Percentiles rank a stretch among this genome's conserved stretches.
Conservation (phyloP, 2,888 invertebrate species). For the Peribatodes rhomboidaria region DNA sequence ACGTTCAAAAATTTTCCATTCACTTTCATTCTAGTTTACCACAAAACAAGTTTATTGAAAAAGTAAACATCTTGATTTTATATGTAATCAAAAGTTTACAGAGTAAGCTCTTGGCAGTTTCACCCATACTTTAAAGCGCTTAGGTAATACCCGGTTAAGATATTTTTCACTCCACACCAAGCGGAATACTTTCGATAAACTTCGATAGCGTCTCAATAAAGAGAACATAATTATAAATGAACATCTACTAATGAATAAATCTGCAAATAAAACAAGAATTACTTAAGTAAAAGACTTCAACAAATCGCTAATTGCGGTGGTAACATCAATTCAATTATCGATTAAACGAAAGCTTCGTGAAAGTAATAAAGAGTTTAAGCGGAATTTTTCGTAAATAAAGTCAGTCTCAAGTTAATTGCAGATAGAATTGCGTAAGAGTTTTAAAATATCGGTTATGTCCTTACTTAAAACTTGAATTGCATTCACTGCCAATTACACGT, state of each 20-base stretch:
- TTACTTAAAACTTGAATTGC: slow-evolving; percentile 23
- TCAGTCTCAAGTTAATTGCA: slow-evolving; percentile 28
- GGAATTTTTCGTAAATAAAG: slow-evolving; percentile 32
- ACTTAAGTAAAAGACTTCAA: neutral
- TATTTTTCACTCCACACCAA: no score
- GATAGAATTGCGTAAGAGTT: slow-evolving; percentile 33
- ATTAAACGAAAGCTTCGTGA: slow-evolving; percentile 26
- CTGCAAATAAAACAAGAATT: neutral
- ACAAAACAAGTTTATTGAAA: neutral
- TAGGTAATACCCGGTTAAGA: neutral
- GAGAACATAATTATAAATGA: neutral
- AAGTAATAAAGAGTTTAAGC: slow-evolving; percentile 22
- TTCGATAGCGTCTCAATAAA: no score
- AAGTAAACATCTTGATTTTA: neutral
- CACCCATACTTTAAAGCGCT: neutral
- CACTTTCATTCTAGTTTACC: neutral
- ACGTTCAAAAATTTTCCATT: neutral
- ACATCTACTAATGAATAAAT: neutral
- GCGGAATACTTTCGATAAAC: no score
- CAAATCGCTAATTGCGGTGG: neutral
- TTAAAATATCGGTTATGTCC: slow-evolving; percentile 20
- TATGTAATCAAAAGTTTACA: neutral
- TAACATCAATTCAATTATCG: neutral
- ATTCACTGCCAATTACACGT: slow-evolving; percentile 18
- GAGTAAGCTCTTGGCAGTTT: neutral